Percentiles rank a stretch among this genome's conserved stretches.
phyloP scores from a whole-genome alignment of 2,888 invertebrate genomes.

The Parnassius mnemosyne region DNA sequence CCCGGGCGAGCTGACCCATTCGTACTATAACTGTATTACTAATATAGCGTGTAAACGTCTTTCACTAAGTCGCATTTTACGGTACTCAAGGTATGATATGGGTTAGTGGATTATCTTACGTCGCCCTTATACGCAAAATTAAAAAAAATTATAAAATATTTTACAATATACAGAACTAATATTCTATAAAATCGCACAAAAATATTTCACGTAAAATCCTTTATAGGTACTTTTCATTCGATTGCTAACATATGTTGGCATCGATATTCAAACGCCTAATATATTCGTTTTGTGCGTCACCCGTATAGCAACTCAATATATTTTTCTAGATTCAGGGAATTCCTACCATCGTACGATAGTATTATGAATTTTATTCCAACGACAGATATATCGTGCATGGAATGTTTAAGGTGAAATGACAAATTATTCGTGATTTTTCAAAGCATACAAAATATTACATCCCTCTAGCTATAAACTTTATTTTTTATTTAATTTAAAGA shows the following conservation, averaged over 20 bases:
- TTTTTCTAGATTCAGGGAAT: neutral
- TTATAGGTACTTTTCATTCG: slow-evolving; percentile 15
- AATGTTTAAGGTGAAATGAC: slow-evolving; percentile 19
- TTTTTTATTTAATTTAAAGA: no score
- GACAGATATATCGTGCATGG: slow-evolving; percentile 2
- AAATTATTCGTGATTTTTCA: slow-evolving; percentile 22
- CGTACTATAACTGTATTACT: no score
- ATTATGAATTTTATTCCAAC: neutral
- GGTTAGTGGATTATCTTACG: no score
- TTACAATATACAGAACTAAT: no score
- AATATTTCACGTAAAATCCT: slow-evolving; percentile 12
- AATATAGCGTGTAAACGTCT: no score
- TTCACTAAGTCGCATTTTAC: no score
- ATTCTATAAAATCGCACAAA: neutral
- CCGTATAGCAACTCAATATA: slow-evolving; percentile 5
- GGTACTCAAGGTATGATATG: no score
- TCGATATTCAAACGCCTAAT: slow-evolving; percentile 28
- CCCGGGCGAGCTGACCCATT: no score
- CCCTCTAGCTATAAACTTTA: no score
- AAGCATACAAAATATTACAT: neutral
- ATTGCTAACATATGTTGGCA: slow-evolving; percentile 18
- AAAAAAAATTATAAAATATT: no score
- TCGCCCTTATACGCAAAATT: no score
- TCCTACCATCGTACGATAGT: neutral
- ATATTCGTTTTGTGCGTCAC: slow-evolving; percentile 26